A percentile compares a stretch with the other conserved stretches of the same genome.
phyloP scores from a whole-genome alignment of 2,888 invertebrate genomes.

The Drosophila colorata region DNA sequence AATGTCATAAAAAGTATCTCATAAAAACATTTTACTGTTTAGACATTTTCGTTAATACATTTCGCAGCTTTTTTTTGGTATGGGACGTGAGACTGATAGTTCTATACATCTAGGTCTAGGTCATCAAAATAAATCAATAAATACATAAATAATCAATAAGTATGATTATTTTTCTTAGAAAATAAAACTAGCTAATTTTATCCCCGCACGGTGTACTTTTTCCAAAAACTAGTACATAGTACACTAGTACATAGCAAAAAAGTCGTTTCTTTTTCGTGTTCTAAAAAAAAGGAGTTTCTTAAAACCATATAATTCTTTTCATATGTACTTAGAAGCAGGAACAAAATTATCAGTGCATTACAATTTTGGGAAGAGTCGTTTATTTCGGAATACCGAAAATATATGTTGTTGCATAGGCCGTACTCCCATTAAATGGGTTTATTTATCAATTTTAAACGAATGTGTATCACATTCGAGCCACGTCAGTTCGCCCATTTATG shows the following conservation, averaged over 20 bases:
- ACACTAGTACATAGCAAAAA: constrained; percentile 1
- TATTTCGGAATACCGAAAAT: constrained; percentile 53
- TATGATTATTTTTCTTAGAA: constrained; percentile 47
- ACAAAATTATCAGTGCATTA: not conserved
- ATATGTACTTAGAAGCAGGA: not conserved
- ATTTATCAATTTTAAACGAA: constrained; percentile 13
- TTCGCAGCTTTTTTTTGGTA: constrained; percentile 67
- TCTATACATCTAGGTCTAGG: constrained; percentile 78
- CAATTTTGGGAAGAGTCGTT: constrained; percentile 44
- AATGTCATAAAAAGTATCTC: constrained; percentile 11
- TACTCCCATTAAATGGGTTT: constrained; percentile 58
- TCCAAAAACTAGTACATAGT: constrained; percentile 10
- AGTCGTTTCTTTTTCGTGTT: too few relatives aligned
- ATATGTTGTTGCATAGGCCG: constrained; percentile 32
- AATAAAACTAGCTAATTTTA: constrained; percentile 69
- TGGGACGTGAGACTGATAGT: constrained; percentile 83
- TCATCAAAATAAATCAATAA: constrained; percentile 51
- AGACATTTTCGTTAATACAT: constrained; percentile 53
- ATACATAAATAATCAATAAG: constrained; percentile 38
- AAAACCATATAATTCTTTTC: not conserved
- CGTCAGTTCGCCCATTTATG: constrained; percentile 14
- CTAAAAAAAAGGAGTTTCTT: not conserved
- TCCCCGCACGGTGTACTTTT: constrained; percentile 22
- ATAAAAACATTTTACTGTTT: constrained; percentile 42
- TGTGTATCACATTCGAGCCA: constrained; percentile 10